Evolutionary conservation across 2,888 invertebrate species (phyloP).

Genomic region (Drosophila stalkeri): DNA sequence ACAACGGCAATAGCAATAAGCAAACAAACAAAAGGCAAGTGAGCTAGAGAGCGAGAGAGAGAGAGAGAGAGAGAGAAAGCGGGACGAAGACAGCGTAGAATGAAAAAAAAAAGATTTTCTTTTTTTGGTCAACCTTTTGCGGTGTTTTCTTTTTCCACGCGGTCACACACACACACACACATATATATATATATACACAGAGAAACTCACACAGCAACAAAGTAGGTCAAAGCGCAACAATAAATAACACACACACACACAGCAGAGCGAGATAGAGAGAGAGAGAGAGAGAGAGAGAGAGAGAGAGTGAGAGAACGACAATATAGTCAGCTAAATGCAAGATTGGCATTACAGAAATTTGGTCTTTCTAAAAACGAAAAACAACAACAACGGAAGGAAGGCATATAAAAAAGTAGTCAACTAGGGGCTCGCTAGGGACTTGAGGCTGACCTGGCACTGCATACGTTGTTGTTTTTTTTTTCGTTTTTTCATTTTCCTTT

Average conservation of each 20-base stretch:
- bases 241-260: slow-evolving; percentile 38
- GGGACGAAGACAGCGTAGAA: not conserved
- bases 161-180: slow-evolving; percentile 40
- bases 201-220: slow-evolving; percentile 35
- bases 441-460: slow-evolving; percentile 19
- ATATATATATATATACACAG: slow-evolving; percentile 17
- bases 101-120: slow-evolving; percentile 26
- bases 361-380: slow-evolving; percentile 13
- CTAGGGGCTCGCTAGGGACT: slow-evolving; percentile 23
- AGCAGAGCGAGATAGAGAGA: not conserved
- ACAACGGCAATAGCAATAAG: slow-evolving; percentile 31
- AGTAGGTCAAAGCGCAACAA: slow-evolving; percentile 69
- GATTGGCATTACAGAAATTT: slow-evolving; percentile 73
- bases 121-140: slow-evolving; percentile 60
- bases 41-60: not conserved
- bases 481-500: slow-evolving; percentile 3
- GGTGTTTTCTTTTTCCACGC: slow-evolving; percentile 53
- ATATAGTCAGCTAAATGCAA: slow-evolving; percentile 60
- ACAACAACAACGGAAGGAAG: not conserved
- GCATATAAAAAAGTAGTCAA: slow-evolving; percentile 18
- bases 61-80: not conserved
- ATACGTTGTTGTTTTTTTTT: slow-evolving; percentile 18
- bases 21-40: slow-evolving; percentile 33
- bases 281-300: not conserved
- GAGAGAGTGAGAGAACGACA: slow-evolving; percentile 4